Conservation (phyloP, 2,888 invertebrate species). For the Thera obeliscata region DNA sequence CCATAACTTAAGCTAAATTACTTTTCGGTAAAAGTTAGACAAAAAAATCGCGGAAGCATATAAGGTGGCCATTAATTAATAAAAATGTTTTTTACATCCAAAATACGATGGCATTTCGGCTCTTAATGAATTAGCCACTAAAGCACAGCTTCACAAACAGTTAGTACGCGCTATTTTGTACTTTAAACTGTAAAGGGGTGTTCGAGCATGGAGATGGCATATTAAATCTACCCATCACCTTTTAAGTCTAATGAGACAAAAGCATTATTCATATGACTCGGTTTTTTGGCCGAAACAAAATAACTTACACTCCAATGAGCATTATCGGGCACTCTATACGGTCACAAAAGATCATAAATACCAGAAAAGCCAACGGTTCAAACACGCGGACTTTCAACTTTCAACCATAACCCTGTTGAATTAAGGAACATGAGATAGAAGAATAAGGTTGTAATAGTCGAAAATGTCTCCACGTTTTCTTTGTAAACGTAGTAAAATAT, state of each 20-base stretch:
- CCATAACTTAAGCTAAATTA: conserved; percentile 35
- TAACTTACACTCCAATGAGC: conserved; percentile 73
- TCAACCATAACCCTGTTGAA: conserved; percentile 27
- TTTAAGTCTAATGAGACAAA: conserved; percentile 80
- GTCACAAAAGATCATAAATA: conserved; percentile 75
- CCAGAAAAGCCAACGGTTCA: conserved; percentile 42
- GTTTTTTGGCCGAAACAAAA: conserved; percentile 66
- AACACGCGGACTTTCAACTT: conserved; percentile 4
- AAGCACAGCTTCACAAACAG: conserved; percentile 14
- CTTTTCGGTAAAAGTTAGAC: conserved; percentile 40
- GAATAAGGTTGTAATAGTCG: conserved; percentile 28
- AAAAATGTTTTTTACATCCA: conserved; percentile 37
- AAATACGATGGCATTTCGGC: conserved; percentile 33
- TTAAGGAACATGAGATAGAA: conserved; percentile 14
- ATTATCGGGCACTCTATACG: conserved; percentile 71
- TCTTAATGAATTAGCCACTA: conserved; percentile 51
- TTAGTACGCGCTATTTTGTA: conserved; percentile 11
- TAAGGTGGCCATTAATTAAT: conserved; percentile 41
- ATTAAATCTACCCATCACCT: conserved; percentile 68
- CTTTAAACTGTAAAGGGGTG: conserved; percentile 48
- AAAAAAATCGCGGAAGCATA: conserved; percentile 37
- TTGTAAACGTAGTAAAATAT: conserved; percentile 46
- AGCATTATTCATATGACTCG: conserved; percentile 67
- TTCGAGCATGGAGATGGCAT: conserved; percentile 44
- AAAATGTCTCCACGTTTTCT: conserved; percentile 47